Evolutionary conservation across 2,113 vertebrate species (phyloP), one percentile per base, ranked within the genome.

Genomic region (Aplodontia rufa): DNA sequence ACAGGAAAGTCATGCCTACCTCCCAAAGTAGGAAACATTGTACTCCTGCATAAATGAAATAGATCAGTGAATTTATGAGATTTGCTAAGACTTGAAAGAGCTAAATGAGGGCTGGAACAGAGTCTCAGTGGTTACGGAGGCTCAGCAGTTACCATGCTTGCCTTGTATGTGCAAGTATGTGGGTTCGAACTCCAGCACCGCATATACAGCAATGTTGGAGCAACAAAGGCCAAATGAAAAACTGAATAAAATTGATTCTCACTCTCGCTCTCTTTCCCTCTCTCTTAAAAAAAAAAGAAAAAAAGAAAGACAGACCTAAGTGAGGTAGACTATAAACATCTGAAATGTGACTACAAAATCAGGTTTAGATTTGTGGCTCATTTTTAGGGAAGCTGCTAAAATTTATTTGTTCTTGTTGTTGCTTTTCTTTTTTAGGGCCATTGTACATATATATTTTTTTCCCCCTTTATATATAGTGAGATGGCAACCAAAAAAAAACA

Each of bases 401-500:
- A 96, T 97, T 87, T 72, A 55, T 90, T 95, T 90, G 26, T 45
- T 91, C 22, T 64, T 80, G 26, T n/a, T 42, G 37, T 37, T 72
- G 1, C 45, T 94, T 16, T 72, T 78, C 45, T 79, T 87, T 26
- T 89, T 69, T 49, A 40, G 55, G 22, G 26, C 83, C 71, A 13
- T 75, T 93, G 17, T 90, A 60, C 81, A n/a, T n/a, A n/a, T n/a
- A n/a, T 81, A 24, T 74, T 88, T 72, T 83, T 75, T 26, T 11
- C 22, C 12, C 14, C 28, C 47, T 66, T 19, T 69, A 1, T 92
- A 37, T 97, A n/a, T 1, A 0, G 58, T 93, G 24, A 66, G 16
- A 85, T 97, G 53, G 71, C 85, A 95, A 89, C 85, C 93, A 90
- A 64, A 94, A 91, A 49, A 69, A 96, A 81, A 82, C 13, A 74